Evolutionary conservation across 2,888 invertebrate genomes (phyloP).

Genomic region (Chaetoderma sp.): DNA sequence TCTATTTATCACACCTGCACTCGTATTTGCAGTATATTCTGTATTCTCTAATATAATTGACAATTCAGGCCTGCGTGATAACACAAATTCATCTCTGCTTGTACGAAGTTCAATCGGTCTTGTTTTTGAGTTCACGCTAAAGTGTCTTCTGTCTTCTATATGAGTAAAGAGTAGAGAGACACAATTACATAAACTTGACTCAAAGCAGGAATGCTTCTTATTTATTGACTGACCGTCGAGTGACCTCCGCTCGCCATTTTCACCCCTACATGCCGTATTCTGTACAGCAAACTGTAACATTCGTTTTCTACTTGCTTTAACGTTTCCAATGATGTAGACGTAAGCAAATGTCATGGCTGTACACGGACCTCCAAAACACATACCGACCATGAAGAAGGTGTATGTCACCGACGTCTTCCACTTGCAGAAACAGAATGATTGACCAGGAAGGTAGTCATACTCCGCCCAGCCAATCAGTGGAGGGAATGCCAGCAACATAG

Average conservation of each 20-base stretch:
- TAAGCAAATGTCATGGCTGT: conserved; percentile 58
- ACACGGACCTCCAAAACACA: conserved; percentile 59
- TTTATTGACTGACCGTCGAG: not conserved
- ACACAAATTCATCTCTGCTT: not conserved
- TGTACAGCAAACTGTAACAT: not conserved
- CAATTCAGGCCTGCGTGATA: no score
- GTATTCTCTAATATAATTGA: no score
- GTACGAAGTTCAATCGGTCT: not conserved
- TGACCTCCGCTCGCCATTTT: no score
- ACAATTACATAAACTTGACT: no score
- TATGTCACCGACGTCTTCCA: conserved; percentile 54
- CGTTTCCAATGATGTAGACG: conserved; percentile 44
- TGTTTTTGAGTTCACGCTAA: not conserved
- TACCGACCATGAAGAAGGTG: conserved; percentile 59
- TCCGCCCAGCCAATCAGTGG: conserved; percentile 59
- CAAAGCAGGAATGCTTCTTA: no score
- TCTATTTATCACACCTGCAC: no score
- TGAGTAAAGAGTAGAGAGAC: no score
- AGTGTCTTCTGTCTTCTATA: not conserved
- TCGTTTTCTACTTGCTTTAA: conserved; percentile 40
- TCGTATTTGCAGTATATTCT: no score
- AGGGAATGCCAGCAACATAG: conserved; percentile 47
- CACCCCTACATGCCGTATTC: not conserved
- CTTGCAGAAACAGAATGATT: conserved; percentile 60
- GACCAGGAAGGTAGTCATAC: conserved; percentile 49